Percentiles rank a stretch among this genome's conserved stretches.
phyloP scores from a whole-genome alignment of 2,888 invertebrate species.

The Hofmannophila pseudospretella region DNA sequence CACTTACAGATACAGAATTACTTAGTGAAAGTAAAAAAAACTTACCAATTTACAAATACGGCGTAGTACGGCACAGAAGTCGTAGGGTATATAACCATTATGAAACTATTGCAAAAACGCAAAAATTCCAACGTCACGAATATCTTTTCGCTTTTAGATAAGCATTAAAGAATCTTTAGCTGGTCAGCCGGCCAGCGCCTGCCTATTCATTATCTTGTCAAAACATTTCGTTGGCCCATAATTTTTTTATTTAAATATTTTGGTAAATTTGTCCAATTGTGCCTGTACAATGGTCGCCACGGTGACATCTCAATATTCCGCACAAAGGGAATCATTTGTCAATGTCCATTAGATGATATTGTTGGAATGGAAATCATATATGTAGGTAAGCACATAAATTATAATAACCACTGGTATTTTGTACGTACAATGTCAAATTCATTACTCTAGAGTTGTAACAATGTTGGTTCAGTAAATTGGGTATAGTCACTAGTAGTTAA shows the following conservation, averaged over 20 bases:
- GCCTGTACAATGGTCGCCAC: slow-evolving; percentile 42
- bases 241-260: slow-evolving; percentile 48
- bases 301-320: slow-evolving; percentile 69
- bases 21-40: too few relatives aligned
- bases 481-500: too few relatives aligned
- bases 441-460: too few relatives aligned
- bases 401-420: too few relatives aligned
- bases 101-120: slow-evolving; percentile 7
- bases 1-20: too few relatives aligned
- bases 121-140: slow-evolving; percentile 8
- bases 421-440: too few relatives aligned
- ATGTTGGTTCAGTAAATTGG: too few relatives aligned
- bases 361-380: slow-evolving; percentile 52
- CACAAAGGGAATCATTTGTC: slow-evolving; percentile 72
- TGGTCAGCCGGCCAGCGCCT: slow-evolving; percentile 46
- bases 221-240: slow-evolving; percentile 64
- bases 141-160: slow-evolving; percentile 21
- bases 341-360: slow-evolving; percentile 72
- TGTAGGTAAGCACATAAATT: too few relatives aligned
- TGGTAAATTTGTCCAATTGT: slow-evolving; percentile 67
- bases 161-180: slow-evolving; percentile 66
- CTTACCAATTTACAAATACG: too few relatives aligned
- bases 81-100: too few relatives aligned
- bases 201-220: slow-evolving; percentile 72
- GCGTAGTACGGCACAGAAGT: too few relatives aligned